Evolutionary conservation across 2,888 invertebrate genomes (phyloP).

Genomic region (Morpho helenor): DNA sequence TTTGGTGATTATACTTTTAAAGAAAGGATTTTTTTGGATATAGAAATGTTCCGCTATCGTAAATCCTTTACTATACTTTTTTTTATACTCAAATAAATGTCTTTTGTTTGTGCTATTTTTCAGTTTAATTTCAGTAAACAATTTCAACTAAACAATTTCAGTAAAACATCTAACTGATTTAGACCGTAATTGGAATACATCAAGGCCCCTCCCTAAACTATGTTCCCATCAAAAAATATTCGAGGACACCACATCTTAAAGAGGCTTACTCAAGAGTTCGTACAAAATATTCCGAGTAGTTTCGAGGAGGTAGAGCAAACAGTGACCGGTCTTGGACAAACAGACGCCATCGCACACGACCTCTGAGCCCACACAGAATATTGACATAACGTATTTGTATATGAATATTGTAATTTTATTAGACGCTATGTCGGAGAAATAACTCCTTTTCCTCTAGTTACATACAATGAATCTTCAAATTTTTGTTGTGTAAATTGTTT

Average conservation of each 20-base stretch:
- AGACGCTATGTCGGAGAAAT: constrained; percentile 14
- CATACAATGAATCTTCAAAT: too few species aligned
- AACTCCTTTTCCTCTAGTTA: neutral
- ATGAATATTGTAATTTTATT: constrained; percentile 60
- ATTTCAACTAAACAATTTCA: too few species aligned
- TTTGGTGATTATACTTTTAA: neutral
- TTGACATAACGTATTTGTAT: constrained; percentile 63
- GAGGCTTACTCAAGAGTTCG: constrained; percentile 19
- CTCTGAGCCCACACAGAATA: constrained; percentile 58
- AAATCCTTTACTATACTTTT: too few species aligned
- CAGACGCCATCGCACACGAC: constrained; percentile 52
- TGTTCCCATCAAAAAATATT: constrained; percentile 8
- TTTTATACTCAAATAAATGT: too few species aligned
- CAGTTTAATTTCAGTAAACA: too few species aligned
- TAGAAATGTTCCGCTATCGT: too few species aligned
- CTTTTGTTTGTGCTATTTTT: too few species aligned
- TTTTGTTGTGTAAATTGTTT: too few species aligned
- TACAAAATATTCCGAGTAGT: constrained; percentile 62
- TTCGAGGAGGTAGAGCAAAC: constrained; percentile 66
- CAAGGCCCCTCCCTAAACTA: neutral
- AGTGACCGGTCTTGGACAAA: constrained; percentile 74
- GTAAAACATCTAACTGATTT: too few species aligned
- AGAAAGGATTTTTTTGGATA: neutral
- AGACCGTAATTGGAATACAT: neutral
- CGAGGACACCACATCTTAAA: constrained; percentile 9